These are phyloP conservation scores for Noctua comes DNA, from an alignment of 2,888 invertebrate genomes.

Conservation along the genomic window DNA sequence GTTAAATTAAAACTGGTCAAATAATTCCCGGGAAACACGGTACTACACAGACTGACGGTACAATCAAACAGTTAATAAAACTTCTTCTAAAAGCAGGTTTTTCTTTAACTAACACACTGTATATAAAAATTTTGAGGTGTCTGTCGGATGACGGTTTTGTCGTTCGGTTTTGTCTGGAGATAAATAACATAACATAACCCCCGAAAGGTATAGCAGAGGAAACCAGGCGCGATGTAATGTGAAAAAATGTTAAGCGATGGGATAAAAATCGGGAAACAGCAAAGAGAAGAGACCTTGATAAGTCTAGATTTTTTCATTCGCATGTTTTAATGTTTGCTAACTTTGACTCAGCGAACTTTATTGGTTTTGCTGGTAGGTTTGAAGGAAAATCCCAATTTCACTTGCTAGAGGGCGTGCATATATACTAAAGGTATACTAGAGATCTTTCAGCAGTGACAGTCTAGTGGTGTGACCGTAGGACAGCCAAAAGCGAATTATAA, in stretches of 20 bases:
- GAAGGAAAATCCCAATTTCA: background rate
- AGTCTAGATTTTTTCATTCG: background rate
- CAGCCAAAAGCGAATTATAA: too few species aligned
- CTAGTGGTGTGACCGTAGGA: too few species aligned
- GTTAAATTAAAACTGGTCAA: background rate
- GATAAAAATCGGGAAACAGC: background rate
- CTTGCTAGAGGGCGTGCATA: background rate
- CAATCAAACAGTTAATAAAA: conserved; percentile 16
- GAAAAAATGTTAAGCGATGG: too few species aligned
- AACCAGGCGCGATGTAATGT: too few species aligned
- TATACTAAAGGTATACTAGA: background rate
- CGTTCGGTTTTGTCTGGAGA: background rate
- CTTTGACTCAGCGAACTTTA: background rate
- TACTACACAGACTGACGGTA: conserved; percentile 1
- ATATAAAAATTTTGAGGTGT: conserved; percentile 19
- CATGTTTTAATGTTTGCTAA: background rate
- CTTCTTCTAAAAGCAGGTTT: conserved; percentile 18
- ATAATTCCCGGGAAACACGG: conserved; percentile 13
- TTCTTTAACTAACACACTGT: conserved; percentile 4
- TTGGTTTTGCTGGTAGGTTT: background rate
- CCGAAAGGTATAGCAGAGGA: background rate
- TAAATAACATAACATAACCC: background rate
- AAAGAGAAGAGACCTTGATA: background rate
- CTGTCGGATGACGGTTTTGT: conserved; percentile 1
- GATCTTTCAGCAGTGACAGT: too few species aligned